Evolutionary conservation across 1,140 invertebrate species (phyloP), one percentile per base, ranked within the genome.

Genomic region (Cyclargus thomasi): DNA sequence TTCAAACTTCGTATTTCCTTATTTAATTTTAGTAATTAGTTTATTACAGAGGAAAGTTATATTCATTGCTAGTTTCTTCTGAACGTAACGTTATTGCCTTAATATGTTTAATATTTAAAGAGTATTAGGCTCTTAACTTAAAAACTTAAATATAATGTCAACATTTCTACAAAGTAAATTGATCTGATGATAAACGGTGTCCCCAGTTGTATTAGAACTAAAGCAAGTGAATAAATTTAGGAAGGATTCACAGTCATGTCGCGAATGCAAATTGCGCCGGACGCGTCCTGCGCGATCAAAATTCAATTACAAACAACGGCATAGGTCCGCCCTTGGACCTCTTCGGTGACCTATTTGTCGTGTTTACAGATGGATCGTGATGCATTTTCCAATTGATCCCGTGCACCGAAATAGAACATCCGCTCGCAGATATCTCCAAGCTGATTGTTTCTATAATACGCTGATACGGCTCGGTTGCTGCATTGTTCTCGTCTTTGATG

Each of bases 301-400:
- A 59, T 59, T 59, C 55, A 59, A 20, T 20, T 47, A 18, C 53
- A 70, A 74, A 75, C 70, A 76, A 76, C 74, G 64, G 70, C 62
- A 62, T 17, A 11, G 10, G 17, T 21, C 55, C 68, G 68, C 74
- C 75, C 74, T 79, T 83, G 75, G 74, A 67, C 64, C 70, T 59
- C 68, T 79, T 78, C 74, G 68, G 72, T 22, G 65, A 71, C 62
- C 68, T 63, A 67, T 63, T 59, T 35, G 59, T 71, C 73, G 70
- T 78, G 70, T 74, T 78, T 71, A 74, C 72, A 74, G 69, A 63
- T 69, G 55, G 70, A 74, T 72, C 73, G 55, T 59, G 70, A 65
- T 78, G 74, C 74, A 76, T 75, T 76, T 71, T 75, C 76, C 76
- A 77, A 82, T 77, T 78, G 74, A 73, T 71, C 71, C 71, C 72